These are phyloP conservation scores for Lypha dubia DNA, from an alignment of 2,888 invertebrate species.

Conservation along the genomic window DNA sequence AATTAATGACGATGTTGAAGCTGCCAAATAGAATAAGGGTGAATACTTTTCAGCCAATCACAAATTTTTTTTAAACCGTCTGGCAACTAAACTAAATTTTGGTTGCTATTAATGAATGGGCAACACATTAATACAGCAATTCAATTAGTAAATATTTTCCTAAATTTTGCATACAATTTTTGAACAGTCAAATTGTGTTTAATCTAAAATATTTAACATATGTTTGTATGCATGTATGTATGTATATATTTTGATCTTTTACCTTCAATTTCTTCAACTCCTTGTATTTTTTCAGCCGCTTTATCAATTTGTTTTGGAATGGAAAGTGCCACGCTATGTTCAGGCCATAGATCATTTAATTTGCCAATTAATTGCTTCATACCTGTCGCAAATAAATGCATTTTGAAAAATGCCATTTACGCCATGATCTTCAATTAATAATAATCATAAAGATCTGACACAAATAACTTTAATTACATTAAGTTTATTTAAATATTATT, in stretches of 20 bases:
- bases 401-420: conserved; percentile 20
- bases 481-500: background rate
- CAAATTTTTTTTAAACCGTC: no score
- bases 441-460: conserved; percentile 25
- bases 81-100: no score
- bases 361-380: conserved; percentile 83
- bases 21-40: no score
- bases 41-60: no score
- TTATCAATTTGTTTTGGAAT: conserved; percentile 83
- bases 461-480: conserved; percentile 31
- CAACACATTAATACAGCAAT: background rate
- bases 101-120: background rate
- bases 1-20: no score
- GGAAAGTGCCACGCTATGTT: conserved; percentile 83
- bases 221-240: background rate
- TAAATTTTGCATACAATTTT: background rate
- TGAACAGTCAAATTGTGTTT: background rate
- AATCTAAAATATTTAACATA: background rate
- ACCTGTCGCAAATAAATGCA: conserved; percentile 75
- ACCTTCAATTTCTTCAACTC: conserved; percentile 81
- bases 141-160: background rate
- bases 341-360: conserved; percentile 83
- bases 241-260: conserved; percentile 64
- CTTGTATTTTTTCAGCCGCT: conserved; percentile 81
- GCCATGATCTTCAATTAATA: conserved; percentile 6